Evolutionary conservation across 1,140 invertebrate species (phyloP), one percentile per base, ranked within the genome.

Genomic region (Ephestia elutella): DNA sequence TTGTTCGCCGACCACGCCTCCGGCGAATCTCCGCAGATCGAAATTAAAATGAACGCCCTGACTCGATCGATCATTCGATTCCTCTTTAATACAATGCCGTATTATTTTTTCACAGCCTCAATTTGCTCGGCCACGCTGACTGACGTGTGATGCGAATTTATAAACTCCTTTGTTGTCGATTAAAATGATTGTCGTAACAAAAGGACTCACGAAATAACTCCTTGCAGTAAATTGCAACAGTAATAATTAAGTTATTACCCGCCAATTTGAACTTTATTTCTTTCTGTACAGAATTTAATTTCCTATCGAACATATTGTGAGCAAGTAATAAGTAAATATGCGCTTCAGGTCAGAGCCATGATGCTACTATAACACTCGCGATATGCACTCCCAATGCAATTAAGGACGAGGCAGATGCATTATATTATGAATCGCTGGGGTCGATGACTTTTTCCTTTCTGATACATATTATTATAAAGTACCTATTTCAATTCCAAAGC

Each of bases 41-140:
- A 86, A 86, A 87, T 87, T 87, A 87, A 87, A 86, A 87, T 74
- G 81, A 79, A 87, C 85, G 81, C 84, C 78, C 82, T 75, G 70
- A 67, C 79, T 66, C 82, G 78, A 87, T 87, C 85, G 85, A 87
- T 87, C 85, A 87, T 86, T 85, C 73, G 73, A 70, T 85, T 83
- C 38, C 38, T 85, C 84, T 80, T 86, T 85, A 82, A 85, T 86
- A 86, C 78, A 80, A 87, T 75, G 70, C 67, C 63, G 74, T 75
- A 79, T 84, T 83, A 83, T 87, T 83, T 81, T 79, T 80, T 72
- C 81, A 83, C 78, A 75, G 80, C 80, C 82, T 81, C 85, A 86
- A 87, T 87, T 86, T 82, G 77, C 75, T 73, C 70, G 69, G 57
- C 59, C 56, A 61, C 63, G 68, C 59, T 81, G 80, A 83, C 56